These are phyloP conservation scores for Alligator mississippiensis DNA, from an alignment of 2,113 vertebrate genomes.

Conservation along the genomic window DNA sequence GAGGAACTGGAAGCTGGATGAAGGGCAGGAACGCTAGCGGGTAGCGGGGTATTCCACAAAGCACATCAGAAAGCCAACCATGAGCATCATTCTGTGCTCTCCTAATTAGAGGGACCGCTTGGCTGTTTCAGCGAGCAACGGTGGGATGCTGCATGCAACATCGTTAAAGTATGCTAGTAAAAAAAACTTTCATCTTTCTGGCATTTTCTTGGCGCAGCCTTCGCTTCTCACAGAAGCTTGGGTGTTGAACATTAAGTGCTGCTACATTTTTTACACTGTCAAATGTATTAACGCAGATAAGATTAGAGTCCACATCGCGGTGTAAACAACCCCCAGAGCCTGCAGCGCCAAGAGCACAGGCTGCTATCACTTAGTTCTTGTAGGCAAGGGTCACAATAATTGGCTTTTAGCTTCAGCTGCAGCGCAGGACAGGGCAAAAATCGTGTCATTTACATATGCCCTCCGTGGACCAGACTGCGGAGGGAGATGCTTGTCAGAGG, in stretches of 20 bases:
- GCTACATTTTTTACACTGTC: background rate
- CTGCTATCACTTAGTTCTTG: background rate
- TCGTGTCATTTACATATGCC: background rate
- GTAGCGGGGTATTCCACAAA: background rate
- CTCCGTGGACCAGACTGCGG: background rate
- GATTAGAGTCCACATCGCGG: background rate
- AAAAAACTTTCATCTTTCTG: slow-evolving; percentile 16
- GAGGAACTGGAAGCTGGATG: background rate
- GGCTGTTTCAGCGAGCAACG: background rate
- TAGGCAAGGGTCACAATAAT: too few species aligned
- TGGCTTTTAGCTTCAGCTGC: background rate
- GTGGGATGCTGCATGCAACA: background rate
- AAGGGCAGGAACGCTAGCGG: background rate
- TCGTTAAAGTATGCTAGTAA: background rate
- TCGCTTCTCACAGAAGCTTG: slow-evolving; percentile 22
- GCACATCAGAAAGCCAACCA: background rate
- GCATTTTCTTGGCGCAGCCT: slow-evolving; percentile 36
- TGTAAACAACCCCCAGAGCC: background rate
- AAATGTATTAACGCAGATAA: background rate
- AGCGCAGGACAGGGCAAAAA: background rate
- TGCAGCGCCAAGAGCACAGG: background rate
- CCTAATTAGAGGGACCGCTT: slow-evolving; percentile 38
- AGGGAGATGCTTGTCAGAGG: background rate
- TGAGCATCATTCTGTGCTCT: background rate
- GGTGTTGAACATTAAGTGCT: background rate